phyloP scores from a whole-genome alignment of 1,140 invertebrate genomes.

The Papilio xuthus region DNA sequence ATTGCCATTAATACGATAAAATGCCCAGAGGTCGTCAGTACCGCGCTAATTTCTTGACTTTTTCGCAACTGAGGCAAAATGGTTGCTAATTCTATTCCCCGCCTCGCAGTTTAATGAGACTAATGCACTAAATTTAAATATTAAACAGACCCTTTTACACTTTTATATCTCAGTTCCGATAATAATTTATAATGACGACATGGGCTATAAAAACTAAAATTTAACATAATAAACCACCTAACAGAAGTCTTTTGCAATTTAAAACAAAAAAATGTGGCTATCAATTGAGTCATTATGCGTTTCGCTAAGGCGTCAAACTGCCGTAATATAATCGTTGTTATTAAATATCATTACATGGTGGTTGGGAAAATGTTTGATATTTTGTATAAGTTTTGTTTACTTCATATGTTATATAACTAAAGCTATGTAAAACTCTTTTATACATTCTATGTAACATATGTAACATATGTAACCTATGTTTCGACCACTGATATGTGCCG shows the following conservation, averaged over 20 bases:
- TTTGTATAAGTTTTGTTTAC: slow-evolving; percentile 41
- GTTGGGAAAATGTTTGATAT: slow-evolving; percentile 41
- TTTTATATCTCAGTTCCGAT: slow-evolving; percentile 20
- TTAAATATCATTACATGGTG: slow-evolving; percentile 61
- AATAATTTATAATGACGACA: slow-evolving; percentile 23
- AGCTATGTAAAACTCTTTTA: no score
- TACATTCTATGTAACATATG: no score
- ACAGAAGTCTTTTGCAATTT: slow-evolving; percentile 49
- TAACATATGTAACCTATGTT: no score
- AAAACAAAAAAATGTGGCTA: slow-evolving; percentile 47
- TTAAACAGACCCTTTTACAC: not conserved
- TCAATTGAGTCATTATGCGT: slow-evolving; percentile 69
- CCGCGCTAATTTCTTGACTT: not conserved
- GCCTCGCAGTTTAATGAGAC: slow-evolving; percentile 1
- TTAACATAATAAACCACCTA: slow-evolving; percentile 53
- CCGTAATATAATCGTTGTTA: slow-evolving; percentile 55
- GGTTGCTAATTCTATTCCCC: not conserved
- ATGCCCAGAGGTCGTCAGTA: not conserved
- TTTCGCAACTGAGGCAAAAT: not conserved
- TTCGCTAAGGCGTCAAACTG: slow-evolving; percentile 64
- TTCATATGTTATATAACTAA: slow-evolving; percentile 26
- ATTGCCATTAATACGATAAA: not conserved
- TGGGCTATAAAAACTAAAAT: slow-evolving; percentile 33
- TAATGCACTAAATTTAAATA: slow-evolving; percentile 7
- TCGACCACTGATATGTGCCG: no score